A percentile compares a stretch with the other conserved stretches of the same genome.
Conservation (phyloP, 2,113 vertebrate genomes). For the Pelvicachromis taeniatus region DNA sequence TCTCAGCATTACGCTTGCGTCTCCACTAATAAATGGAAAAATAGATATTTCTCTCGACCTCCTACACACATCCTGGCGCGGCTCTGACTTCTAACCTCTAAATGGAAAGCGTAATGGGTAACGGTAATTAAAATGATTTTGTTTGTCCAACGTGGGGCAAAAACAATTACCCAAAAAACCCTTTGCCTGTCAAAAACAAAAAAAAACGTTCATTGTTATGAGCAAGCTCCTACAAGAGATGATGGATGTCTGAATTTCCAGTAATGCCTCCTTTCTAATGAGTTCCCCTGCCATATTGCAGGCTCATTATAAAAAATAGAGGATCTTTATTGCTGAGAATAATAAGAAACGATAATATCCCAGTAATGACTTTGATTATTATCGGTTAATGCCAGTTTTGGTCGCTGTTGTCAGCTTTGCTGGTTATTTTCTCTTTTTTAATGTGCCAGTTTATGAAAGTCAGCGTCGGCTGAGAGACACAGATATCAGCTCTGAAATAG, state of each 20-base stretch:
- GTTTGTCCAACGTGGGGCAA: slow-evolving; percentile 59
- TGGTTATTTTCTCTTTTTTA: slow-evolving; percentile 14
- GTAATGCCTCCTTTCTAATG: slow-evolving; percentile 56
- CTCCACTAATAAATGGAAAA: slow-evolving; percentile 25
- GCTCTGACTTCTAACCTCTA: slow-evolving; percentile 43
- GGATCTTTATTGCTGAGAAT: slow-evolving; percentile 30
- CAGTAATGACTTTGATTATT: slow-evolving; percentile 49
- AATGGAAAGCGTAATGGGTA: not conserved
- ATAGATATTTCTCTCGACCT: slow-evolving; percentile 21
- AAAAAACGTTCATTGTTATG: slow-evolving; percentile 57
- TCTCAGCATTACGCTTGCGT: not conserved
- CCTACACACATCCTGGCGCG: not conserved
- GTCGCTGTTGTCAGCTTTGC: not conserved
- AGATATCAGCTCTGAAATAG: not conserved
- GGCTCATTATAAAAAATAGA: slow-evolving; percentile 36
- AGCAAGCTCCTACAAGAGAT: slow-evolving; percentile 42
- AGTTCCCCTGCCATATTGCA: slow-evolving; percentile 40
- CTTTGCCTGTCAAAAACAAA: slow-evolving; percentile 54
- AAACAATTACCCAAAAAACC: slow-evolving; percentile 68
- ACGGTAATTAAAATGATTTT: slow-evolving; percentile 76
- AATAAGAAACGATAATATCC: slow-evolving; percentile 50
- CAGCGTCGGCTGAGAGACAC: not conserved
- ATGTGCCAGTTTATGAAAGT: slow-evolving; percentile 5
- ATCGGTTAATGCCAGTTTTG: slow-evolving; percentile 38
- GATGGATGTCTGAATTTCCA: slow-evolving; percentile 65